These are phyloP conservation scores for Emys orbicularis DNA, from an alignment of 2,797 vertebrate species.

Conservation along the genomic window DNA sequence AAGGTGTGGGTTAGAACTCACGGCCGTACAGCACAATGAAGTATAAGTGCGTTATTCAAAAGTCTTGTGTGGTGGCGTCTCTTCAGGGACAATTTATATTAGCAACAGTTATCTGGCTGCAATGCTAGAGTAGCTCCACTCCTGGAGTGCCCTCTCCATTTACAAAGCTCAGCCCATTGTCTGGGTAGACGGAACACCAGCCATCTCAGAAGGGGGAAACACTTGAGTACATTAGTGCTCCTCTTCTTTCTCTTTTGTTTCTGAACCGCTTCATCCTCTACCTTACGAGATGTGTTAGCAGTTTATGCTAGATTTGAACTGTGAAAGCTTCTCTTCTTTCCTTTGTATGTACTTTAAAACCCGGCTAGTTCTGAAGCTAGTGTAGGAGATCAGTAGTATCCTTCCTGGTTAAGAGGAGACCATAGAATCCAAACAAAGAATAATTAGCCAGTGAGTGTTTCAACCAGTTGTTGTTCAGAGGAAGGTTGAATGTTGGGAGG, in stretches of 20 bases:
- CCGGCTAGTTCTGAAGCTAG: neutral
- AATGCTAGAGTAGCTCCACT: neutral
- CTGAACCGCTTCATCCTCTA: neutral
- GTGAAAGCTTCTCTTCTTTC: neutral
- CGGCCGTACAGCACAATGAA: neutral
- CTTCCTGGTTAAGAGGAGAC: neutral
- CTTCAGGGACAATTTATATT: neutral
- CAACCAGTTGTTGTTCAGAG: neutral
- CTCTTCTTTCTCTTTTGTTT: neutral
- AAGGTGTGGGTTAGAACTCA: neutral
- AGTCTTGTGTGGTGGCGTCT: neutral
- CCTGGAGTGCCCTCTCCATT: neutral
- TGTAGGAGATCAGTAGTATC: accelerated
- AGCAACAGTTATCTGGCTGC: neutral
- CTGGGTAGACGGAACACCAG: neutral
- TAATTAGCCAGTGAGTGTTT: neutral
- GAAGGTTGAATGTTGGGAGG: neutral
- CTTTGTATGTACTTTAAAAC: neutral
- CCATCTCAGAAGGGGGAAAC: constrained; percentile 3
- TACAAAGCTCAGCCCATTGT: neutral
- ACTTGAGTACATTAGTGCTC: neutral
- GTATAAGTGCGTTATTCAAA: constrained; percentile 17
- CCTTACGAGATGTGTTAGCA: neutral
- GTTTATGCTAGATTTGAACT: neutral
- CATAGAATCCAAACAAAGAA: accelerated